Base-by-base conservation (phyloP, 2,113 vertebrate genomes). In the pig (Sus scrofa) region DNA sequence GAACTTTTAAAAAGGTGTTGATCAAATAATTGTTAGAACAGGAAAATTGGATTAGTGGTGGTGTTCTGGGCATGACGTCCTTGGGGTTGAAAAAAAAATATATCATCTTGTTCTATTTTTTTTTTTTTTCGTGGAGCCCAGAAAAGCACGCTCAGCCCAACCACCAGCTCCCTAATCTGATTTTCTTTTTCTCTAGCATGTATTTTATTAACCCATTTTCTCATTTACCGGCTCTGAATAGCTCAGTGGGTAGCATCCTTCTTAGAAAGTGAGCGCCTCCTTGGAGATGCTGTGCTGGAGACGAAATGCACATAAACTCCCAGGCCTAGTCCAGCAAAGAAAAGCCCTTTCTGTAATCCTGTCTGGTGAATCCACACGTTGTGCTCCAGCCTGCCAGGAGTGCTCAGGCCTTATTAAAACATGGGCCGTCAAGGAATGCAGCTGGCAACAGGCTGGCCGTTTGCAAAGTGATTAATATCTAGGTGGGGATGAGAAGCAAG, bases 171-270 rank as follows among this genome's bases (percentile, higher is more conserved):
- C 94, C 97, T 98, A 98, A 98, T 98, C 98, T 98, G 97, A 98
- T 98, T 98, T 98, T 98, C 98, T 98, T 98, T 98, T 97, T 98
- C 97, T 97, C 91, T 81, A 96, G 97, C 98, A 94, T 98, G 98
- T 97, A 97, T 98, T 98, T 98, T 98, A 98, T 98, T 98, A 98
- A 98, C 98, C 97, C 97, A 98, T 98, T 98, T 98, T 98, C 98
- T 99, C 98, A 98, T 99, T 98, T 98, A 98, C 96, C 94, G 92
- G 3, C 86, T 96, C 63, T 99, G 98, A 98, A 99, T 98, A 98
- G 98, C 98, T 98, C 98, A 98, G 98, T 98, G 98, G 98, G 98
- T 97, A 97, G 98, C 98, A 98, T 98, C 98, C 98, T 98, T 98
- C 98, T 98, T 84, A 98, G 97, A 98, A 97, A 98, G 98, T 94